Conservation (phyloP, 2,888 invertebrate species). For the Lepidochrysops patricia region DNA sequence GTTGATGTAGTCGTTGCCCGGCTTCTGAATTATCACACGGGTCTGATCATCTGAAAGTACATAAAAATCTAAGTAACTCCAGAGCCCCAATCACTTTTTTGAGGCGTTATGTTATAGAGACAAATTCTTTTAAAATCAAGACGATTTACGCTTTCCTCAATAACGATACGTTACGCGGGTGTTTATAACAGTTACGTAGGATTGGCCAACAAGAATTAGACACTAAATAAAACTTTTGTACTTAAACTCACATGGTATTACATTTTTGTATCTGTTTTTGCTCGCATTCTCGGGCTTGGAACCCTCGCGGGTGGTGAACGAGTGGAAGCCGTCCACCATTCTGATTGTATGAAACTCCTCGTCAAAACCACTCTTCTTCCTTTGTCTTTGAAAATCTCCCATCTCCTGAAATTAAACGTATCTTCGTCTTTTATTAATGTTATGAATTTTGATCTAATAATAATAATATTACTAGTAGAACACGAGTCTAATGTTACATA, state of each 20-base stretch:
- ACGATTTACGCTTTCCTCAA: too few relatives aligned
- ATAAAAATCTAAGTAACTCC: too few relatives aligned
- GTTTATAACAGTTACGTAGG: too few relatives aligned
- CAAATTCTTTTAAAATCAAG: too few relatives aligned
- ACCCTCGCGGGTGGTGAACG: constrained; percentile 92
- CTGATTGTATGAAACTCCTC: constrained; percentile 96
- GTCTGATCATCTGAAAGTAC: constrained; percentile 86
- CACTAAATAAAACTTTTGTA: too few relatives aligned
- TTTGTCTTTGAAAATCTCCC: constrained; percentile 35
- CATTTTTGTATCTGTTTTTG: constrained; percentile 98
- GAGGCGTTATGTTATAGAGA: too few relatives aligned
- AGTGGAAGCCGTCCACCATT: constrained; percentile 90
- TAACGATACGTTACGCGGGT: too few relatives aligned
- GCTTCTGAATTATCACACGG: constrained; percentile 84
- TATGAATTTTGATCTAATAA: too few relatives aligned
- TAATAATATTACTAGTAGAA: too few relatives aligned
- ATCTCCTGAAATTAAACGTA: constrained; percentile 34
- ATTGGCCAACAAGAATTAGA: too few relatives aligned
- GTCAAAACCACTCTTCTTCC: constrained; percentile 80
- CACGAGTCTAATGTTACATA: too few relatives aligned
- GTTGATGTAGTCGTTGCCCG: constrained; percentile 92
- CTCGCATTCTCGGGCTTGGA: constrained; percentile 87
- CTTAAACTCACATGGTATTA: constrained; percentile 85
- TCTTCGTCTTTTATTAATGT: not conserved
- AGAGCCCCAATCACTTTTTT: too few relatives aligned